phyloP scores from a whole-genome alignment of 2,113 vertebrate genomes.

The Piaya cayana region DNA sequence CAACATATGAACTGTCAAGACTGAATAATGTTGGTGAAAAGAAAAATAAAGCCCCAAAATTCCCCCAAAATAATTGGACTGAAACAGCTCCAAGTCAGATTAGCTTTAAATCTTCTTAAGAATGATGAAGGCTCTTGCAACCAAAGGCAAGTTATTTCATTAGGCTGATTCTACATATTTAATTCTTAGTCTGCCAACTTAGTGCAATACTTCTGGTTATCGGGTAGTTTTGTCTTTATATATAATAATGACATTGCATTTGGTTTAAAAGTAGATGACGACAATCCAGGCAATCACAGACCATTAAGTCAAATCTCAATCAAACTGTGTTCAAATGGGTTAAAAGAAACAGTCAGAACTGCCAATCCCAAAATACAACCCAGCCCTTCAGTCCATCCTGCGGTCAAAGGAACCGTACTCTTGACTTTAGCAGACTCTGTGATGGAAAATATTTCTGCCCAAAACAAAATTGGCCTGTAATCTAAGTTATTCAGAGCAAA shows the following conservation, averaged over 20 bases:
- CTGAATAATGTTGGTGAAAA: constrained; percentile 48
- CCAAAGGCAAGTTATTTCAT: constrained; percentile 63
- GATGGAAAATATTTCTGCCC: constrained; percentile 63
- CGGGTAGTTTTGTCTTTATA: background rate
- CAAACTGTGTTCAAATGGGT: constrained; percentile 2
- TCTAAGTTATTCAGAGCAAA: constrained; percentile 56
- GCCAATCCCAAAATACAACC: constrained; percentile 50
- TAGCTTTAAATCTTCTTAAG: constrained; percentile 66
- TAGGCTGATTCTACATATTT: constrained; percentile 52
- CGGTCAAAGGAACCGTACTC: background rate
- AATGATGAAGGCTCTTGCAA: constrained; percentile 31
- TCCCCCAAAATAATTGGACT: constrained; percentile 16
- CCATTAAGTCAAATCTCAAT: constrained; percentile 40
- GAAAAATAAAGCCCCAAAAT: background rate
- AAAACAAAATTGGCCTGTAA: constrained; percentile 50
- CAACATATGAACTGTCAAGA: constrained; percentile 31
- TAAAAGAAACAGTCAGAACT: background rate
- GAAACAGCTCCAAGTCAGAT: constrained; percentile 50
- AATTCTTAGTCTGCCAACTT: constrained; percentile 24
- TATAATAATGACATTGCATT: constrained; percentile 4
- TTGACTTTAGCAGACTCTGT: constrained; percentile 25
- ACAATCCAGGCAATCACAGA: constrained; percentile 45
- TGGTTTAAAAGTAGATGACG: constrained; percentile 10
- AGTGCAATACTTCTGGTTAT: constrained; percentile 31
- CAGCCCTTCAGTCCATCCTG: background rate